A percentile compares a stretch with the other conserved stretches of the same genome.
Conservation (phyloP, 2,888 invertebrate genomes). For the Silvanus unidentatus region DNA sequence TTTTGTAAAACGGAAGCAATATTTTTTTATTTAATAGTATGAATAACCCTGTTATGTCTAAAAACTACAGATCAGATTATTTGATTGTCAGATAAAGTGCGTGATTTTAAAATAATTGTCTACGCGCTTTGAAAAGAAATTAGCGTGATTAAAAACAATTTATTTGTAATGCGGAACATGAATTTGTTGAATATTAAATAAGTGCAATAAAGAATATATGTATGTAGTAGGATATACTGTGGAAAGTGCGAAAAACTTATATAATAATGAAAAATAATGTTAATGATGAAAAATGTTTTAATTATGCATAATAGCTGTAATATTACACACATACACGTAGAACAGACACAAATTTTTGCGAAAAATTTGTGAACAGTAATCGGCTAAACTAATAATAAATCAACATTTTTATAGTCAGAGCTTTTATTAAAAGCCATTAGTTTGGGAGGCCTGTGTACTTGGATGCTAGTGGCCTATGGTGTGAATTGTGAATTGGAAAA, state of each 20-base stretch:
- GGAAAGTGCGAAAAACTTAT: constrained; percentile 4
- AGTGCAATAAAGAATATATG: constrained; percentile 11
- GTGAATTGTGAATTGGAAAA: constrained; percentile 30
- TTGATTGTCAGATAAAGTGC: constrained; percentile 20
- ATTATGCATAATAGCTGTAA: constrained; percentile 41
- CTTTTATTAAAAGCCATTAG: constrained; percentile 50
- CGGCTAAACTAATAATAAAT: constrained; percentile 46
- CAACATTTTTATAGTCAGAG: constrained; percentile 48
- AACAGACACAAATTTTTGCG: constrained; percentile 30
- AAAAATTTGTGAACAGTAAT: constrained; percentile 46
- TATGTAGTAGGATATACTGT: constrained; percentile 9
- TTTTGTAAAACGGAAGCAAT: background rate
- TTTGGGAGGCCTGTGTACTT: constrained; percentile 33
- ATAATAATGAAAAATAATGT: constrained; percentile 15
- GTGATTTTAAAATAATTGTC: constrained; percentile 27
- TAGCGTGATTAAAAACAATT: constrained; percentile 26
- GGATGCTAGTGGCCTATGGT: constrained; percentile 30
- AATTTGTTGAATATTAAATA: constrained; percentile 21
- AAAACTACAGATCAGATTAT: background rate
- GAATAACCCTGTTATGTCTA: constrained; percentile 1
- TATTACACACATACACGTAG: constrained; percentile 22
- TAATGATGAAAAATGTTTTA: constrained; percentile 45
- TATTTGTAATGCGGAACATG: constrained; percentile 21
- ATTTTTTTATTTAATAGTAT: constrained; percentile 3
- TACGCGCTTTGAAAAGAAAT: constrained; percentile 19